A percentile compares a stretch with the other conserved stretches of the same genome.
Conservation (phyloP, 2,888 invertebrate genomes). For the Lasioglossum leucozonium region DNA sequence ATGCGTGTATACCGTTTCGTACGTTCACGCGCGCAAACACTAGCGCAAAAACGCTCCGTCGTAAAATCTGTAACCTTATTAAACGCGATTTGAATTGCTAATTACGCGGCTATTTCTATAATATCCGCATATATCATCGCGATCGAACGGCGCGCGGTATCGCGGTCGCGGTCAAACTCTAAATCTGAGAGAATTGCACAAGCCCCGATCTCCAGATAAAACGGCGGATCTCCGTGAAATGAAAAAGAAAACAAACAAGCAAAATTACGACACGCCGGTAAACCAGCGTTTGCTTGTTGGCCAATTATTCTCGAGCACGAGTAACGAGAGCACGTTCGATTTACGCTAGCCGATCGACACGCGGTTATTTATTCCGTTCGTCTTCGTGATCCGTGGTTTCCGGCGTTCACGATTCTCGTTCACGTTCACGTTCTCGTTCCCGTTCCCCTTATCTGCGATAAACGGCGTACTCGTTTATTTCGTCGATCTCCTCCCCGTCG, state of each 20-base stretch:
- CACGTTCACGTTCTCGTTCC: background rate
- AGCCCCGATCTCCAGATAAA: constrained; percentile 32
- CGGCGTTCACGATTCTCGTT: background rate
- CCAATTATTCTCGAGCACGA: constrained; percentile 21
- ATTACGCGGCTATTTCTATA: constrained; percentile 40
- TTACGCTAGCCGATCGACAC: constrained; percentile 1
- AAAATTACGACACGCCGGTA: constrained; percentile 25
- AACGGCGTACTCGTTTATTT: background rate
- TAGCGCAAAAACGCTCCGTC: background rate
- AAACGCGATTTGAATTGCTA: constrained; percentile 50
- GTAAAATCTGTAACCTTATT: constrained; percentile 34
- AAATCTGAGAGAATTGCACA: constrained; percentile 21
- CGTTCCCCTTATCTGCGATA: background rate
- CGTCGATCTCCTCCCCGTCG: background rate
- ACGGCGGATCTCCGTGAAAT: background rate
- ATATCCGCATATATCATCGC: constrained; percentile 1
- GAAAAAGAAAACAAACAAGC: too few relatives aligned
- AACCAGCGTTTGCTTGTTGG: constrained; percentile 27
- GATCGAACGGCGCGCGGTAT: constrained; percentile 9
- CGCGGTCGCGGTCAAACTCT: background rate
- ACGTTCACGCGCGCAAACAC: background rate
- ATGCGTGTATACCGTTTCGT: background rate
- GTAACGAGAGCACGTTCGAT: background rate
- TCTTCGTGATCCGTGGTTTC: background rate
- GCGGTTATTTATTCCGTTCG: background rate